Base-by-base conservation (phyloP, 2,888 invertebrate species). In the Epinotia brunnichana region DNA sequence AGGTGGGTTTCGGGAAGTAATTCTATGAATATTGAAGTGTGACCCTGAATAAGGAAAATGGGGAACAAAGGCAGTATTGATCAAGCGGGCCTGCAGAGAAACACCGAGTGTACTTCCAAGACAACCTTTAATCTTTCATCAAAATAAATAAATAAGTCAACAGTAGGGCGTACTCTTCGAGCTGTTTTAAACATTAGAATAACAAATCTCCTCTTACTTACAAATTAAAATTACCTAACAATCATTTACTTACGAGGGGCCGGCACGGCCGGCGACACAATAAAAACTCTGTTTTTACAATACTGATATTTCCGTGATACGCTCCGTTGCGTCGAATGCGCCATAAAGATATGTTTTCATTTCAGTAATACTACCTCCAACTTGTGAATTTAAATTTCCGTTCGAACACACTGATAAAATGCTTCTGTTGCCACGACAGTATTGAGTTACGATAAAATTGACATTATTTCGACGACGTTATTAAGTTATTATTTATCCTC, bases 131-230 rank as follows among this genome's bases (percentile, higher is more conserved):
- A 86, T 92, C 86, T 91, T 66, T 41, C 88, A 87, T 91, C 88
- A 89, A 90, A 92, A 41, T 66, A 66, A 92, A 91, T 90, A 90
- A 91, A 87, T 85, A 86, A 87, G 84, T 91, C 89, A 92, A 92
- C 92, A 92, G 88, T 90, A 89, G 89, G 89, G 90, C 88, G 88
- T 89, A 92, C 91, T 91, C 91, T 91, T 91, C 82, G 91, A 91
- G 91, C 91, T 87, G 82, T 86, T 87, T 85, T 87, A 85, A 89
- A 88, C 85, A 86, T 87, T 89, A 87, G 82, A 87, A 84, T 89
- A 91, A 92, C 91, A 91, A 90, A 91, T 90, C 85, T 83, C 87
- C 81, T 87, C 83, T 78, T 82, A 82, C 83, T 84, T 87, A 88
- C 80, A 83, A 80, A 84, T 82, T 82, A 82, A 51, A 80, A 84